A percentile compares a stretch with the other conserved stretches of the same genome.
Conservation (phyloP, 2,797 vertebrate genomes). For the Xenentodon cancila region DNA sequence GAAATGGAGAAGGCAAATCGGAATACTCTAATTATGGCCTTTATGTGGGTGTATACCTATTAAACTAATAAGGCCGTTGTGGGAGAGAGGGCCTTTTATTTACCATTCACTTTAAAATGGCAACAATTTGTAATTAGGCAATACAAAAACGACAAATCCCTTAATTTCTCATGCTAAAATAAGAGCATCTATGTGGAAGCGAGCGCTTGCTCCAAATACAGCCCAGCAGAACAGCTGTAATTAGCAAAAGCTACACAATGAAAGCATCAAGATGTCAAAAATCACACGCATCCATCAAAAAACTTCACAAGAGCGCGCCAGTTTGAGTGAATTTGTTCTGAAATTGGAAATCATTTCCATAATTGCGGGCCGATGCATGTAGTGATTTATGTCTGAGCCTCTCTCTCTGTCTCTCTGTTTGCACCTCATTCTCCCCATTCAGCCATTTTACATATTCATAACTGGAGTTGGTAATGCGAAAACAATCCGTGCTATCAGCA, state of each 20-base stretch:
- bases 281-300: constrained; percentile 25
- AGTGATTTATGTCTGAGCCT: constrained; percentile 52
- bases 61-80: constrained; percentile 66
- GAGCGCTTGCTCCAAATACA: constrained; percentile 42
- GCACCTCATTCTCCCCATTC: constrained; percentile 78
- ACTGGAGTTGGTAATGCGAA: constrained; percentile 83
- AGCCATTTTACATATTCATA: constrained; percentile 87
- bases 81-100: constrained; percentile 47
- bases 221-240: constrained; percentile 70
- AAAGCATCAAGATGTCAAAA: constrained; percentile 29
- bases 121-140: constrained; percentile 40
- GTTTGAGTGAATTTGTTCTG: constrained; percentile 22
- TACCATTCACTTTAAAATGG: constrained; percentile 45
- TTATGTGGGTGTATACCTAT: constrained; percentile 65
- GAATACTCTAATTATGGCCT: constrained; percentile 68
- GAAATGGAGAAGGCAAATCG: constrained; percentile 49
- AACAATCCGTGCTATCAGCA: constrained; percentile 75
- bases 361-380: constrained; percentile 43
- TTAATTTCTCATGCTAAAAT: constrained; percentile 28
- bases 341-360: constrained; percentile 14
- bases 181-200: constrained; percentile 26
- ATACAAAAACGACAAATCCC: constrained; percentile 18
- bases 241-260: constrained; percentile 63
- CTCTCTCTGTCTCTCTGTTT: constrained; percentile 66
- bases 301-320: constrained; percentile 51